Evolutionary conservation across 1,140 invertebrate species (phyloP).

Genomic region (Parasteatoda tepidariorum): DNA sequence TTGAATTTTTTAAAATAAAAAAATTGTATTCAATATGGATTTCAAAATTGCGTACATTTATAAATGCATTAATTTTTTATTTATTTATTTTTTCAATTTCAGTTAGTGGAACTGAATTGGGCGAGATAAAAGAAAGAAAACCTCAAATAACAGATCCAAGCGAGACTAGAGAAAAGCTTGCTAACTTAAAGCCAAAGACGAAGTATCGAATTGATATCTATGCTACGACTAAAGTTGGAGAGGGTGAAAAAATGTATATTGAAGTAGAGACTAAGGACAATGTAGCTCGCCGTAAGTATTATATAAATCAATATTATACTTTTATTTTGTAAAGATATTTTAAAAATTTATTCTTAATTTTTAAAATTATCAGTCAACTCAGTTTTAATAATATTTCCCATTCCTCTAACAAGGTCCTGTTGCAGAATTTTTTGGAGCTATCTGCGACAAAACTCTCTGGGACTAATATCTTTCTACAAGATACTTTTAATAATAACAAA

Average conservation of each 20-base stretch:
- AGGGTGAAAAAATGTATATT: constrained; percentile 73
- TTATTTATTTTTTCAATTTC: background rate
- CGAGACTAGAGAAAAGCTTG: constrained; percentile 83
- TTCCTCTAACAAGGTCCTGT: too few relatives aligned
- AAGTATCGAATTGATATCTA: constrained; percentile 87
- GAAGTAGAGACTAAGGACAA: constrained; percentile 63
- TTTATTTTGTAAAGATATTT: background rate
- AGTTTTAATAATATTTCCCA: too few relatives aligned
- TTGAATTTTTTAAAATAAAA: too few relatives aligned
- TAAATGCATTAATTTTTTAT: too few relatives aligned
- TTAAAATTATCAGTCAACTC: too few relatives aligned
- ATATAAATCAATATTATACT: background rate
- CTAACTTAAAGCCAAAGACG: constrained; percentile 83
- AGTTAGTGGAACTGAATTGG: constrained; percentile 70
- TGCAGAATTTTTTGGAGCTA: too few relatives aligned
- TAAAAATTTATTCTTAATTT: too few relatives aligned
- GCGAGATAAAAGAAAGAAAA: constrained; percentile 77
- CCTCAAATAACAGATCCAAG: constrained; percentile 82
- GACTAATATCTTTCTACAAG: too few relatives aligned
- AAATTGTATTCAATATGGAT: too few relatives aligned
- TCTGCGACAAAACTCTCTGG: too few relatives aligned
- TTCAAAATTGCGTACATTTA: too few relatives aligned
- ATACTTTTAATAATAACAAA: too few relatives aligned
- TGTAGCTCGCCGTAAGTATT: constrained; percentile 48
- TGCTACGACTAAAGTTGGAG: constrained; percentile 85